phyloP scores from a whole-genome alignment of 2,888 invertebrate genomes.

The Scrobipalpa atriplicella region DNA sequence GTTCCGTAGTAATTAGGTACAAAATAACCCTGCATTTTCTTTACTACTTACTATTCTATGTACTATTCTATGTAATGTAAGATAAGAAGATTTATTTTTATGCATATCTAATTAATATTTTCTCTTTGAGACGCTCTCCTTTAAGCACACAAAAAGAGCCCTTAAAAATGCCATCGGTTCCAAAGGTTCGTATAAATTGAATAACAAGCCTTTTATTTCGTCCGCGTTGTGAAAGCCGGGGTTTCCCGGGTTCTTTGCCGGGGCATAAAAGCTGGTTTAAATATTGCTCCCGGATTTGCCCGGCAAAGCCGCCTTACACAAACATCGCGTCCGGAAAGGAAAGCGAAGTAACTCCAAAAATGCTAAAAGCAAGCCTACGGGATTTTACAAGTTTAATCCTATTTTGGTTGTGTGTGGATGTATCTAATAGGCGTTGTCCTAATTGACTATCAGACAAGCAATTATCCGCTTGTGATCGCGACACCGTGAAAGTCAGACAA shows the following conservation, averaged over 20 bases:
- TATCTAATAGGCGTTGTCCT: no score
- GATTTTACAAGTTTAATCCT: not conserved
- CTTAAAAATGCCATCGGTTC: conserved; percentile 47
- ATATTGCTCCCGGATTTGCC: conserved; percentile 73
- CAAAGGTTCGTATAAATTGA: conserved; percentile 51
- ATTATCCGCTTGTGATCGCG: no score
- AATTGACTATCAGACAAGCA: no score
- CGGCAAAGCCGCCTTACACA: conserved; percentile 64
- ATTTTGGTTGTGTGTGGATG: no score
- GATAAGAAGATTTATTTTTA: no score
- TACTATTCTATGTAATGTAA: no score
- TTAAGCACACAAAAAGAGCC: conserved; percentile 40
- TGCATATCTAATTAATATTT: not conserved
- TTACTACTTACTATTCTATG: no score
- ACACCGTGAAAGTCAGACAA: no score
- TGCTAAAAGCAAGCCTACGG: not conserved
- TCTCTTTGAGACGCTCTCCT: not conserved
- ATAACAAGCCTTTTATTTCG: conserved; percentile 66
- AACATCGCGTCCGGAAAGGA: conserved; percentile 57
- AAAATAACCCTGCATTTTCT: no score
- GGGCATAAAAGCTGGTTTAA: conserved; percentile 73
- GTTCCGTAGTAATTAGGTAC: no score
- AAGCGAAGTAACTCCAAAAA: conserved; percentile 41
- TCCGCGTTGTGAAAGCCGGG: conserved; percentile 61
- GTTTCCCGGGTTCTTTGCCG: conserved; percentile 49